Conservation (phyloP, 2,797 vertebrate species). For the Cyclura pinguis region DNA sequence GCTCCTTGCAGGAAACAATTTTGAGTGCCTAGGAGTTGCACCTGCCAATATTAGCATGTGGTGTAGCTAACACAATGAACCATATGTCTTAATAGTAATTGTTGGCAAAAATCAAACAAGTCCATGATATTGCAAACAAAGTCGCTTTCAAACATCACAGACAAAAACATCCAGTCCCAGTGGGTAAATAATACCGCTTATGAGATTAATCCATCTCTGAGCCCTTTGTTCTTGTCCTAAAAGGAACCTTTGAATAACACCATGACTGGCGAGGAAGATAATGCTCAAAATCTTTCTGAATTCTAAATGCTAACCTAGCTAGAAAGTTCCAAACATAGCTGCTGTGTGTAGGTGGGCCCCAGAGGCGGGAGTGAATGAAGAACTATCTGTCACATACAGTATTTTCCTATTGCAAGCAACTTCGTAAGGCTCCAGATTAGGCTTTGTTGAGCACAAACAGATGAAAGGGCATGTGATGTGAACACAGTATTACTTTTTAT, state of each 20-base stretch:
- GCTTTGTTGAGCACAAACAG: no score
- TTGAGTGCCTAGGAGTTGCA: background rate
- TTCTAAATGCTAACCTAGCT: background rate
- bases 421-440: background rate
- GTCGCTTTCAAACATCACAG: background rate
- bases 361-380: background rate
- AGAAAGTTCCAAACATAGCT: background rate
- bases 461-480: background rate
- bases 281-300: background rate
- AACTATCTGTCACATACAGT: background rate
- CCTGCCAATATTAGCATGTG: background rate
- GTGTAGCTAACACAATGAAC: background rate
- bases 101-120: conserved; percentile 23
- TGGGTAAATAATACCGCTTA: conserved; percentile 16
- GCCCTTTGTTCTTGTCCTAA: conserved; percentile 20
- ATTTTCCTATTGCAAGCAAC: background rate
- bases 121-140: conserved; percentile 9
- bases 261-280: background rate
- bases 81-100: background rate
- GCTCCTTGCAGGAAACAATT: background rate
- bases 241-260: background rate
- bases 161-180: background rate
- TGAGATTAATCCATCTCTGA: conserved; percentile 17
- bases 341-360: no score
- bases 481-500: background rate